Base-by-base conservation (phyloP, 2,888 invertebrate genomes). In the Parnassius apollo region DNA sequence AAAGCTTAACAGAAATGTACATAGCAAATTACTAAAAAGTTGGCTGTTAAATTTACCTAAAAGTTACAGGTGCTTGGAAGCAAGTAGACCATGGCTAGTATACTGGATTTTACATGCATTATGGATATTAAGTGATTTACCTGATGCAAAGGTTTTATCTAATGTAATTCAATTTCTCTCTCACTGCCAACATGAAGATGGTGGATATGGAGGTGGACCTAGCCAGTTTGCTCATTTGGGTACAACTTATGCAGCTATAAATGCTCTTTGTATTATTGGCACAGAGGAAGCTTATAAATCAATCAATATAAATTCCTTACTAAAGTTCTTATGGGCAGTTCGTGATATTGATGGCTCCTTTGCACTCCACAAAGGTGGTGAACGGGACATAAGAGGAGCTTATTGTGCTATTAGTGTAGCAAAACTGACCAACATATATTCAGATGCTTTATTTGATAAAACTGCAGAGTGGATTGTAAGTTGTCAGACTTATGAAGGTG, bases 401-500 rank as follows among this genome's bases (percentile, higher is more conserved):
- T 99, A 99, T 81, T 99, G 99, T 93, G 99, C 99, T 22, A 90
- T 98, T 49, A 95, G 97, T 65, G 96, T 97, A 59, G 98, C 99
- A 12, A 96, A 95, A 80, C 86, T 99, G 57, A 96, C 97, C 4
- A 96, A 97, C 75, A 93, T 96, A 59, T 95, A 94, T 66, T 94
- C 94, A 45, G 94, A 95, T 51, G 93, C 95, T 66, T 87, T 99
- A 66, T 97, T 98, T 88, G 94, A 95, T 68, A 95, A 95, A 59
- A 96, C 98, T 11, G 96, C 96, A 0, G 96, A 98, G 77, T 99
- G 99, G 99, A 95, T 99, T 74, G 93, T 96, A 0, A 95, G 96
- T 70, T 99, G 99, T 91, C 99, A 99, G 87, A 98, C 98, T 0
- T 99, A 99, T 90, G 99, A 99, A 89, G 99, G 99, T 52, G 99